Evolutionary conservation across 2,888 invertebrate species (phyloP).

Genomic region (Pasiphila rectangulata): DNA sequence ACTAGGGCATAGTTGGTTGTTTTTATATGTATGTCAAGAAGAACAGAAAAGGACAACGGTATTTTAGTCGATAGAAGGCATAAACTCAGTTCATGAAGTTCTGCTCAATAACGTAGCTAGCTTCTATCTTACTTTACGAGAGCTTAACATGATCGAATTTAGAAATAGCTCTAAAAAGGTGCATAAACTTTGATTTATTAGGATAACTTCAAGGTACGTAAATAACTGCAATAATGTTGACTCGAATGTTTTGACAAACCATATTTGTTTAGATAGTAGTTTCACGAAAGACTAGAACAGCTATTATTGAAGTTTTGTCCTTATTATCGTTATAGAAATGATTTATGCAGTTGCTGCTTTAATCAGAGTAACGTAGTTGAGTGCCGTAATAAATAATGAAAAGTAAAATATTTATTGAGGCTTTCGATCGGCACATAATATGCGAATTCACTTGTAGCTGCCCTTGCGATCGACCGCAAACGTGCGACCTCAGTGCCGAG

Average conservation of each 20-base stretch:
- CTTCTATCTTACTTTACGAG: constrained; percentile 3
- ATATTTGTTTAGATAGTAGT: background rate
- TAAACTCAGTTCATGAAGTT: background rate
- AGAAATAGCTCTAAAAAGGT: background rate
- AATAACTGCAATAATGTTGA: background rate
- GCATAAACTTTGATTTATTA: constrained; percentile 4
- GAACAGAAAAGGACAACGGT: no score
- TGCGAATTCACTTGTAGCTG: constrained; percentile 20
- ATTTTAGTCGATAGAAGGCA: background rate
- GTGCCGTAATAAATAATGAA: constrained; percentile 1
- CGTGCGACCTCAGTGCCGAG: constrained; percentile 45
- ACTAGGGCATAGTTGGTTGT: no score
- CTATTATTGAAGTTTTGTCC: background rate
- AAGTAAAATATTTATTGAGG: background rate
- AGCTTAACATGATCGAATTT: constrained; percentile 3
- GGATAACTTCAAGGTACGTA: background rate
- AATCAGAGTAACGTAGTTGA: background rate
- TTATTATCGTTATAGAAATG: background rate
- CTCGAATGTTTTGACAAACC: background rate
- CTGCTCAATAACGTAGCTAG: background rate
- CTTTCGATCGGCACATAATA: background rate
- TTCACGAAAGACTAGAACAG: background rate
- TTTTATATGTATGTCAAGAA: no score
- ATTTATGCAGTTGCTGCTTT: background rate
- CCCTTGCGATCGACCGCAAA: constrained; percentile 44